Base-by-base conservation (phyloP, 2,888 invertebrate species). In the Lomographa bimaculata region DNA sequence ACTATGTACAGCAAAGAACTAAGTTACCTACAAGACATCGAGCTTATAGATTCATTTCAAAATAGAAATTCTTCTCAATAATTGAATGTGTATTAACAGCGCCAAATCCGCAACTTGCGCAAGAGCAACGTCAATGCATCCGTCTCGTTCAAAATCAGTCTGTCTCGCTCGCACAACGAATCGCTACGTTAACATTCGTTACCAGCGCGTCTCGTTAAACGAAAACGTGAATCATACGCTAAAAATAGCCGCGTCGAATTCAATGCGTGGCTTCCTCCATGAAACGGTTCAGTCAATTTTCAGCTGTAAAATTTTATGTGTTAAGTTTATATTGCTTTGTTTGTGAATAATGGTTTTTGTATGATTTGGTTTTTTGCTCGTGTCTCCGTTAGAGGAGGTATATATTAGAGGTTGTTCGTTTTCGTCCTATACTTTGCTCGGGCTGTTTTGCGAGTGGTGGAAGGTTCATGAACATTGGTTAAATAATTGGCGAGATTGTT, bases 141-240 rank as follows among this genome's bases (percentile, higher is more conserved):
- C 9, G 7, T 33, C 27, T 28, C 28, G 8, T n/a, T 40, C 39
- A n/a, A 24, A 38, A 30, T 1, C 9, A 1, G 1, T 4, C 23
- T 21, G 5, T 40, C 39, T 21, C 33, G 39, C 33, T 40, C 28
- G 12, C 8, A 6, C 17, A 37, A 37, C 37, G 36, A 29, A 24
- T 10, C 18, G 27, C 16, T 3, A 3, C 8, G 14, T 7, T 33
- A 36, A 24, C 12, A 7, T 3, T 19, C 16, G 17, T 29, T 16
- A 41, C 21, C n/a, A 19, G 32, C 17, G 23, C 44, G 35, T 14
- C 44, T 14, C 14, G 49, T 45, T 42, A 10, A 33, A 38, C 33
- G 33, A 27, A 37, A n/a, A 32, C 14, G 6, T 47, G 46, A 48
- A 27, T 51, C 47, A 48, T 18, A 10, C 7, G 24, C 39, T 40